Evolutionary conservation across 2,113 vertebrate species (phyloP).

Genomic region (Felis chaus): DNA sequence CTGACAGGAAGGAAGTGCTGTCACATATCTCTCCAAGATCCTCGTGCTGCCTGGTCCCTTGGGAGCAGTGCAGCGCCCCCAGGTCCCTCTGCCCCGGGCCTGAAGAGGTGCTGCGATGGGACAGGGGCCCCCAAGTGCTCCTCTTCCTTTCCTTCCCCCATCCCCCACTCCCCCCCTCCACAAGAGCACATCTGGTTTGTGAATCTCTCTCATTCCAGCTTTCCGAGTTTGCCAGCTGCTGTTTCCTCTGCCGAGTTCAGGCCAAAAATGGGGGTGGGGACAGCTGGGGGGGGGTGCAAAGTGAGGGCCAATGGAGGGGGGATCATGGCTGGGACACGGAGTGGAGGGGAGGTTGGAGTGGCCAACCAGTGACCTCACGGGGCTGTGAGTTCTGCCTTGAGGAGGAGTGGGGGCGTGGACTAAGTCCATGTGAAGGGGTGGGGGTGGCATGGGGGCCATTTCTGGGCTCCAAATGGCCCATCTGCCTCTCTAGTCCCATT

Average conservation of each 20-base stretch:
- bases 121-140: background rate
- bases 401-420: background rate
- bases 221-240: conserved; percentile 82
- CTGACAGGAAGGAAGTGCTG: conserved; percentile 30
- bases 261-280: conserved; percentile 76
- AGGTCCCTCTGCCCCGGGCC: background rate
- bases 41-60: background rate
- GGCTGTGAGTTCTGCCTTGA: background rate
- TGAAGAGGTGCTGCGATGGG: conserved; percentile 26
- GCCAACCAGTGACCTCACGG: conserved; percentile 61
- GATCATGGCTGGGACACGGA: background rate
- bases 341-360: background rate
- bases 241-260: conserved; percentile 80
- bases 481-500: conserved; percentile 66
- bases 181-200: conserved; percentile 86
- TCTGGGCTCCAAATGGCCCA: conserved; percentile 51
- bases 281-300: conserved; percentile 36
- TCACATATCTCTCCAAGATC: background rate
- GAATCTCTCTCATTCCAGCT: conserved; percentile 84
- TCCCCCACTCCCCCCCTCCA: conserved; percentile 49
- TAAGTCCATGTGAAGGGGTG: background rate
- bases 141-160: conserved; percentile 57
- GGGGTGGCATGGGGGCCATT: background rate
- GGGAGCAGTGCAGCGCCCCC: background rate
- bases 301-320: conserved; percentile 57